These are phyloP conservation scores for Vulpes lagopus DNA, from an alignment of 2,113 vertebrate genomes.

Conservation along the genomic window DNA sequence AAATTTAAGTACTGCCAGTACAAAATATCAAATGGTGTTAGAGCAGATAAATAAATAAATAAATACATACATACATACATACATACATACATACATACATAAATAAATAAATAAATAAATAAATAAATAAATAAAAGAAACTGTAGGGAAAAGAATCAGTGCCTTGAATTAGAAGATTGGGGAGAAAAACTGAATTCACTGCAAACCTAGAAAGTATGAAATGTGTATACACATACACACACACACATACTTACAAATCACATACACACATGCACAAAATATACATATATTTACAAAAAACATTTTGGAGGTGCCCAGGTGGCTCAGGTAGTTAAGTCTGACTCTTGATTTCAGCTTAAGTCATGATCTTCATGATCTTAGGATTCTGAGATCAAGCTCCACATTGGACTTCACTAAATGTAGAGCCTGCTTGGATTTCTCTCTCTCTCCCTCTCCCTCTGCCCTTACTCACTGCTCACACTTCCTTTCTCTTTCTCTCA, in stretches of 20 bases:
- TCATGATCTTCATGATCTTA: no score
- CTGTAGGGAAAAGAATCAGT: background rate
- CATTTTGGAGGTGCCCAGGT: background rate
- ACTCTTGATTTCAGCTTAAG: no score
- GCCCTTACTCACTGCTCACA: no score
- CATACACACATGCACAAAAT: background rate
- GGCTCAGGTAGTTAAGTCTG: background rate
- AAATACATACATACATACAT: background rate
- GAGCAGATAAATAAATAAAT: background rate
- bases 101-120: background rate
- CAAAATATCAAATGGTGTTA: background rate
- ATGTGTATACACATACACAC: no score
- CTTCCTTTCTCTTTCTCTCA: no score
- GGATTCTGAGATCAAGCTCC: no score
- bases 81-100: no score
- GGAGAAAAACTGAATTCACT: background rate
- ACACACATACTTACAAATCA: background rate
- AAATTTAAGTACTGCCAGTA: background rate
- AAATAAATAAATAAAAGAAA: background rate
- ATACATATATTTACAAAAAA: background rate
- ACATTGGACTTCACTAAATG: no score
- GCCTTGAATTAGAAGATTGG: background rate
- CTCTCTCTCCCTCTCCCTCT: no score
- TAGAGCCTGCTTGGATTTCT: no score
- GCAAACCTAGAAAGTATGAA: background rate